A percentile compares a stretch with the other conserved stretches of the same genome.
Conservation (phyloP, 37 sponge, comb jelly and placozoan genomes). For the Tethya wilhelma region DNA sequence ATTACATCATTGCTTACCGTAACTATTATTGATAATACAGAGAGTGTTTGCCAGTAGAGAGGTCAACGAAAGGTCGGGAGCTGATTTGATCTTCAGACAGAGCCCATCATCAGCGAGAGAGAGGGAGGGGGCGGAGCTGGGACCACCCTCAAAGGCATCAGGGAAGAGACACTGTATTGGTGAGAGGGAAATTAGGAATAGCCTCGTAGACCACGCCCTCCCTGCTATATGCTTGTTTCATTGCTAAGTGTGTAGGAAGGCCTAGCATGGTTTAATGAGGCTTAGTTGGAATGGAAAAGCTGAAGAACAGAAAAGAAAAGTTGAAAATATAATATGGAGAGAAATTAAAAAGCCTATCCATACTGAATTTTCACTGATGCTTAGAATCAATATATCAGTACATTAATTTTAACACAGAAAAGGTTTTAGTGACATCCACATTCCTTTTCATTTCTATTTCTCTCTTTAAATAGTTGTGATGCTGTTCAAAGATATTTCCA, state of each 20-base stretch:
- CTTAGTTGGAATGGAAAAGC: background rate
- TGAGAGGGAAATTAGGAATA: too few relatives aligned
- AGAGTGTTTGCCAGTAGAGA: constrained; percentile 39
- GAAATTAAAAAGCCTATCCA: too few relatives aligned
- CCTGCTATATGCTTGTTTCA: too few relatives aligned
- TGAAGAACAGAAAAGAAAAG: background rate
- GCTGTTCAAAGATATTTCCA: too few relatives aligned
- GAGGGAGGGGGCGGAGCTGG: background rate
- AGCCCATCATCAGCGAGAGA: background rate
- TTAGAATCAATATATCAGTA: too few relatives aligned
- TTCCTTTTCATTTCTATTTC: too few relatives aligned
- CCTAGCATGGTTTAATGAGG: too few relatives aligned
- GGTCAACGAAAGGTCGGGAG: constrained; percentile 45
- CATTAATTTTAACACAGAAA: too few relatives aligned
- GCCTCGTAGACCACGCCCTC: background rate
- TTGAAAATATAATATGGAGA: background rate
- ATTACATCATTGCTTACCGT: constrained; percentile 27
- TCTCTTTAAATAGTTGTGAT: too few relatives aligned
- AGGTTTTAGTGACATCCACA: too few relatives aligned
- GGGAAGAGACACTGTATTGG: constrained; percentile 20
- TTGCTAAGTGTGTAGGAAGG: too few relatives aligned
- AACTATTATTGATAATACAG: constrained; percentile 46
- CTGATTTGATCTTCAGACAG: constrained; percentile 35
- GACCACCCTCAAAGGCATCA: background rate
- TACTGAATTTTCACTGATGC: too few relatives aligned